These are phyloP conservation scores for Phalacrocorax carbo DNA, from an alignment of 2,113 vertebrate species.

Conservation along the genomic window DNA sequence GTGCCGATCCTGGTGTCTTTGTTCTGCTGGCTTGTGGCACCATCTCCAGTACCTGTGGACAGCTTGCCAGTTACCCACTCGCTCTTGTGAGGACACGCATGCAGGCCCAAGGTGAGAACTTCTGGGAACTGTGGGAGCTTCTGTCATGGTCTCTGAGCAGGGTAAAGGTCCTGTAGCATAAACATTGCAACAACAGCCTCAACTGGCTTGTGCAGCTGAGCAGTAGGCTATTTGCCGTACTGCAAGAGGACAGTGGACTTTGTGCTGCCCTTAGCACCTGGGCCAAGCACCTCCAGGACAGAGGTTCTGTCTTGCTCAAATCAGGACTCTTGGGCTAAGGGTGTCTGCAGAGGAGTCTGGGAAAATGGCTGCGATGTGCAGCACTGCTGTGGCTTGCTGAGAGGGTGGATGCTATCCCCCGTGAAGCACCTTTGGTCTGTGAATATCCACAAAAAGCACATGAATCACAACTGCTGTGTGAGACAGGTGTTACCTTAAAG, in stretches of 20 bases:
- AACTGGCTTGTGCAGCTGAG: background rate
- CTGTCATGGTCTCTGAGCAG: background rate
- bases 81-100: conserved; percentile 95
- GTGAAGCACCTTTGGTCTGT: background rate
- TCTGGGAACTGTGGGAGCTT: background rate
- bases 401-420: background rate
- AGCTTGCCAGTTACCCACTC: conserved; percentile 92
- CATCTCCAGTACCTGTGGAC: conserved; percentile 94
- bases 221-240: background rate
- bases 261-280: background rate
- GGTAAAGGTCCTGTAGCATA: background rate
- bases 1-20: conserved; percentile 90
- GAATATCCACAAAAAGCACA: background rate
- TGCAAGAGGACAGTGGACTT: conserved; percentile 1
- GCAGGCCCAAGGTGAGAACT: conserved; percentile 91
- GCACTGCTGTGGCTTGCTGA: background rate
- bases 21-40: conserved; percentile 94
- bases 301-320: background rate
- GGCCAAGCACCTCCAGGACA: background rate
- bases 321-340: background rate
- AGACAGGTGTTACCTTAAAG: background rate
- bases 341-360: background rate
- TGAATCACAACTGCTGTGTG: background rate
- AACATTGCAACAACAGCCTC: background rate
- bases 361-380: background rate